Base-by-base conservation (phyloP, 2,113 vertebrate genomes). In the Ochotona curzoniae region DNA sequence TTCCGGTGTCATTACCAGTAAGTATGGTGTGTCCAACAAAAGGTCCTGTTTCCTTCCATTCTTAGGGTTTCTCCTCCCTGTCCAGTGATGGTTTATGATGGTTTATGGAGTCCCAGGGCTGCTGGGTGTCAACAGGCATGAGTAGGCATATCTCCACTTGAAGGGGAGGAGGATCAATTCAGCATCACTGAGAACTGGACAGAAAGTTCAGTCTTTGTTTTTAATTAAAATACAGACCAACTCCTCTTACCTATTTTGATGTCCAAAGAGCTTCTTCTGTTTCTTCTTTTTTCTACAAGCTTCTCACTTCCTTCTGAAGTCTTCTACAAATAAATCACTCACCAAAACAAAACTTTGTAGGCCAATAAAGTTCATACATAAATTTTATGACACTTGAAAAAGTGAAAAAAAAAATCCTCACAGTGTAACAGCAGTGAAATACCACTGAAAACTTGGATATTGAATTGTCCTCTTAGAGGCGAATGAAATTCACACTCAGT, bases 161-260 rank as follows among this genome's bases (percentile, higher is more conserved):
- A 28, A 47, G 11, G 26, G 47, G 23, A 54, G 44, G 28, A 89
- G 28, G 15, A 2, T 57, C n/a, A 26, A 25, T 73, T 10, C 13
- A 74, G 66, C 54, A 28, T 60, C 12, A 13, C 26, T 51, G 75
- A 87, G 44, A 69, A 54, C 38, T 86, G 11, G 30, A 69, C 28
- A 49, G 35, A 89, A 94, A 63, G 30, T 49, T 38, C 69, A 73
- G 17, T 64, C 28, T 93, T 94, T 17, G 61, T 61, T 83, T 17
- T 54, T 11, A 71, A 78, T 67, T 57, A 83, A 79, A 92, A 71
- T 15, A 11, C n/a, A 66, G 14, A 26, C 35, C 5, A 38, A 44
- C 32, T 87, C 32, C 11, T 47, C 76, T 32, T 74, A 60, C 57
- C n/a, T 17, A 13, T 80, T 93, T 66, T 20, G 26, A 32, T 70